Base-by-base conservation (phyloP, 2,113 vertebrate genomes). In the Corythornis cristatus region DNA sequence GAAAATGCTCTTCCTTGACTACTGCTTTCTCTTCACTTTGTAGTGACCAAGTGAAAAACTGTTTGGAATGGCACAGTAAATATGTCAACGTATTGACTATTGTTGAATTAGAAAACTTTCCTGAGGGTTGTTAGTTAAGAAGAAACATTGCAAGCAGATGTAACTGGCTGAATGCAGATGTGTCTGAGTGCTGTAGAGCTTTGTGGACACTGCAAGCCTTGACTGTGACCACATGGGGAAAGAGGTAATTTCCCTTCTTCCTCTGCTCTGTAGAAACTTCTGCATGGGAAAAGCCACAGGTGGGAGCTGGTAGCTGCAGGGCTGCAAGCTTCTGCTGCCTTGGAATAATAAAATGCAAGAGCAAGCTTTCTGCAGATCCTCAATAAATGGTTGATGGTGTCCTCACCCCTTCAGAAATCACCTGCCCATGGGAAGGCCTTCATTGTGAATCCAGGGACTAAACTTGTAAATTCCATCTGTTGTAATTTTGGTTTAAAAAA, bases 261-360 rank as follows among this genome's bases (percentile, higher is more conserved):
- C n/a, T 64, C 48, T 43, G 10, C 8, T 29, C 37, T 43, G 29
- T 6, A 56, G 75, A 40, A 65, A 61, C 60, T 56, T 82, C 74
- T 68, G 19, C 8, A 2, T 42, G 29, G 42, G 62, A 53, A 65
- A 53, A 82, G 4, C 29, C 0, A 0, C 5, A 23, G 8, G 13
- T 73, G 54, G 37, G 50, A 58, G 16, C 0, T 1, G 13, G 37
- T 18, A 70, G 40, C 65, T 75, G 26, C 60, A 56, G 66, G 33
- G 45, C 45, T 81, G 57, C 61, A 65, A 37, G 33, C 5, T 17
- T 54, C 37, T 62, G 35, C 6, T 65, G 46, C 45, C 12, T 23
- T 50, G 60, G 64, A 54, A 54, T 5, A 31, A 51, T 15, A 42
- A 23, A 58, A 14, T n/a, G 51, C 26, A 61, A 58, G 53, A 21